phyloP scores from a whole-genome alignment of 2,113 vertebrate species.

The Rhea americana region DNA sequence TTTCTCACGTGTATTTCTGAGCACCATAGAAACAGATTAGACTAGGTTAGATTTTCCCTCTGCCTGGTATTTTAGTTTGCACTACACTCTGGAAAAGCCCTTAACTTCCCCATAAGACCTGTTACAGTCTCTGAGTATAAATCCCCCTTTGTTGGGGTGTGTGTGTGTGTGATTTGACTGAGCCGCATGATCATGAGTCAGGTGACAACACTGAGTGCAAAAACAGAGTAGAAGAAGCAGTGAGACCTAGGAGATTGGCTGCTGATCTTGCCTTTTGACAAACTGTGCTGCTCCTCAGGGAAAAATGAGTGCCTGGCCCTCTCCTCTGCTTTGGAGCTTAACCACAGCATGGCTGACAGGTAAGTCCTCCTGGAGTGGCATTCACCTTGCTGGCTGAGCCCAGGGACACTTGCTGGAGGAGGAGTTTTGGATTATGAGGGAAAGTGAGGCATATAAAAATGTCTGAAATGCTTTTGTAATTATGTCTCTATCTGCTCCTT shows the following conservation, averaged over 20 bases:
- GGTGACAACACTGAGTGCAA: constrained; percentile 42
- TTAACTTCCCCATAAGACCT: accelerated
- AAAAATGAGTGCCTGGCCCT: constrained; percentile 44
- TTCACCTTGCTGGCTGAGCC: neutral
- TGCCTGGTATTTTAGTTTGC: accelerated
- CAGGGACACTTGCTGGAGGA: accelerated
- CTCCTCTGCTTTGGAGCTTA: constrained; percentile 36
- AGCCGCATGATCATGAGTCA: constrained; percentile 67
- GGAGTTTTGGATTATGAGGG: neutral
- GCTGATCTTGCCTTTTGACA: neutral
- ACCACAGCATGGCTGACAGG: constrained; percentile 13
- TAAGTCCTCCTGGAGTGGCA: neutral
- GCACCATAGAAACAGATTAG: accelerated
- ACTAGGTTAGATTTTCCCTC: neutral
- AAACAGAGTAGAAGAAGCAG: neutral
- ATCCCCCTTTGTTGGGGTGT: neutral
- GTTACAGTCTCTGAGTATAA: neutral
- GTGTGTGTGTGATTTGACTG: neutral
- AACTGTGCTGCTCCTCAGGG: neutral
- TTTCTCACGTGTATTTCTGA: accelerated
- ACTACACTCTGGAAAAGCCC: accelerated
- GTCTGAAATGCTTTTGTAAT: neutral
- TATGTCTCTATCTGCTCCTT: neutral
- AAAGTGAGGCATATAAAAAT: neutral
- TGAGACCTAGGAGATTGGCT: neutral